Percentiles rank a stretch among this genome's conserved stretches.
Evolutionary conservation across 2,888 invertebrate species (phyloP).

Genomic region (Cyaniris semiargus): DNA sequence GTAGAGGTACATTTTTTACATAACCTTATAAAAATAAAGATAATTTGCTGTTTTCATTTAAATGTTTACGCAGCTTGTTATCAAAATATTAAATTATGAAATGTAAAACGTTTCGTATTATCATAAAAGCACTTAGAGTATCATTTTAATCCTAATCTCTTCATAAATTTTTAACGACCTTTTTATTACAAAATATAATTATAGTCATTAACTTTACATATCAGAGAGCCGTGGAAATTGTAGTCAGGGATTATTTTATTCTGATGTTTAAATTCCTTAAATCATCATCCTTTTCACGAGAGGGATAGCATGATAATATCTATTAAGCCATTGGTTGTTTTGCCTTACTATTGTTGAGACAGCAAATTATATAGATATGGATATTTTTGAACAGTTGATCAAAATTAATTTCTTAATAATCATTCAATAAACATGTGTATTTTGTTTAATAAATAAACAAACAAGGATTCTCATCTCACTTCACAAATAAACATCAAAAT

Average conservation of each 20-base stretch:
- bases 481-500: background rate
- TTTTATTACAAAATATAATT: background rate
- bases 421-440: no score
- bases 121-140: conserved; percentile 1
- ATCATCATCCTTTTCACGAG: background rate
- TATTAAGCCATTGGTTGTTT: no score
- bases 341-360: no score
- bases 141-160: conserved; percentile 2
- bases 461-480: background rate
- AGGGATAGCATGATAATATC: no score
- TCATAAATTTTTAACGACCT: background rate
- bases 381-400: no score
- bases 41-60: background rate
- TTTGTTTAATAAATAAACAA: background rate
- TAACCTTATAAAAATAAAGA: background rate
- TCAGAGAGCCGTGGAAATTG: background rate
- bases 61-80: background rate
- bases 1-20: background rate
- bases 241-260: background rate
- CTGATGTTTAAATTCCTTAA: background rate
- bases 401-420: no score
- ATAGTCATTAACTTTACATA: conserved; percentile 9
- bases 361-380: no score
- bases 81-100: background rate
- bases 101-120: conserved; percentile 6